Conservation (phyloP, 2,113 vertebrate species). For the Bufo gargarizans region DNA sequence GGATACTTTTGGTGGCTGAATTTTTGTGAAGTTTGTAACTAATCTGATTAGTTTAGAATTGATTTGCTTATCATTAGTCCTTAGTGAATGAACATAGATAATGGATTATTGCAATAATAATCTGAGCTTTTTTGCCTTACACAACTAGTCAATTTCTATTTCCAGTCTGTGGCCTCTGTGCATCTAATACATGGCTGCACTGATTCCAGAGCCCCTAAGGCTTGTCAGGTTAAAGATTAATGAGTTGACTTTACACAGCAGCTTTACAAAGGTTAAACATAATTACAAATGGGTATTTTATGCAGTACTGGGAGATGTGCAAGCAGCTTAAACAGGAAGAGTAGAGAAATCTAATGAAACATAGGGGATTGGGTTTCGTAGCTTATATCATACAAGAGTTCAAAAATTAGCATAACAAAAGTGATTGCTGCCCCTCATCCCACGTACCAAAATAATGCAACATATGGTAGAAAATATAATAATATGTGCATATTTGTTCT, state of each 20-base stretch:
- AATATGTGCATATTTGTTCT: slow-evolving; percentile 57
- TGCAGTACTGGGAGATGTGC: slow-evolving; percentile 71
- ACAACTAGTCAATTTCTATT: slow-evolving; percentile 64
- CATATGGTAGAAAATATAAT: slow-evolving; percentile 63
- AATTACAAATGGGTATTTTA: slow-evolving; percentile 80
- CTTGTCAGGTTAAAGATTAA: slow-evolving; percentile 81
- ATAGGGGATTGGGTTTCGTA: slow-evolving; percentile 68
- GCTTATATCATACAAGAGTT: slow-evolving; percentile 61
- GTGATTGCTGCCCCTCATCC: slow-evolving; percentile 63
- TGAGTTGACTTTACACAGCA: slow-evolving; percentile 76
- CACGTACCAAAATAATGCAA: slow-evolving; percentile 54
- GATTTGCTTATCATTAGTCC: neutral
- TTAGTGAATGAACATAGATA: neutral
- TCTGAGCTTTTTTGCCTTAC: neutral
- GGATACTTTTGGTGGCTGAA: no score
- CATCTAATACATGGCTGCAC: slow-evolving; percentile 68
- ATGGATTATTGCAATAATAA: neutral
- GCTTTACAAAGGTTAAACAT: slow-evolving; percentile 80
- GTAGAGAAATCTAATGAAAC: slow-evolving; percentile 66
- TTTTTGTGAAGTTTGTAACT: no score
- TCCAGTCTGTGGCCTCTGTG: slow-evolving; percentile 64
- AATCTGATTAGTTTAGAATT: no score
- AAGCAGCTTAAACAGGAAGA: slow-evolving; percentile 63
- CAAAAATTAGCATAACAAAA: slow-evolving; percentile 68
- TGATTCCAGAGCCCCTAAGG: slow-evolving; percentile 70